A percentile compares a stretch with the other conserved stretches of the same genome.
Evolutionary conservation across 2,888 invertebrate species (phyloP).

Genomic region (Orgyia antiqua): DNA sequence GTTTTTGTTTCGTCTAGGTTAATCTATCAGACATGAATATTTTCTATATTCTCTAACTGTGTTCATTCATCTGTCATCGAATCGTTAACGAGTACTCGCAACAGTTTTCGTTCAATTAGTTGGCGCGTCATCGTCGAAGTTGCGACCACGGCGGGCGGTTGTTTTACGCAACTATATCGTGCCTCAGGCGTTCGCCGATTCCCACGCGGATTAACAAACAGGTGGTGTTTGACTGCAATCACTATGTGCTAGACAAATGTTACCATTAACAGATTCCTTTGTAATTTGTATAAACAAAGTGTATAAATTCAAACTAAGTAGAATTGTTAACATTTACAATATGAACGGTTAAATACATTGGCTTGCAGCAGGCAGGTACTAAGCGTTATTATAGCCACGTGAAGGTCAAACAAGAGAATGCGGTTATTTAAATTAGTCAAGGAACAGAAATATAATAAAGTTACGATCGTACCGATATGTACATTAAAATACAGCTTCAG

Average conservation of each 20-base stretch:
- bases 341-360: slow-evolving; percentile 15
- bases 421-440: slow-evolving; percentile 25
- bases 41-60: slow-evolving; percentile 24
- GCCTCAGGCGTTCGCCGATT: slow-evolving; percentile 51
- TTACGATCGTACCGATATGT: slow-evolving; percentile 12
- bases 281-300: slow-evolving; percentile 23
- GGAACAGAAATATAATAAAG: slow-evolving; percentile 12
- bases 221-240: slow-evolving; percentile 56
- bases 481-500: no score
- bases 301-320: no score
- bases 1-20: slow-evolving; percentile 16
- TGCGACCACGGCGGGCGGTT: slow-evolving; percentile 19
- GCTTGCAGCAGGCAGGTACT: slow-evolving; percentile 8
- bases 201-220: slow-evolving; percentile 73
- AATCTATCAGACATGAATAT: slow-evolving; percentile 16
- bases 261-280: slow-evolving; percentile 41
- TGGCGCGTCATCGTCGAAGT: slow-evolving; percentile 20
- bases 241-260: slow-evolving; percentile 43
- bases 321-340: slow-evolving; percentile 24
- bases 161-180: slow-evolving; percentile 52
- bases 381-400: slow-evolving; percentile 12
- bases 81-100: slow-evolving; percentile 36
- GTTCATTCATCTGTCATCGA: slow-evolving; percentile 24
- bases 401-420: slow-evolving; percentile 28
- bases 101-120: slow-evolving; percentile 37